Evolutionary conservation across 1,140 invertebrate genomes (phyloP).

Genomic region (Drosophila guanche): DNA sequence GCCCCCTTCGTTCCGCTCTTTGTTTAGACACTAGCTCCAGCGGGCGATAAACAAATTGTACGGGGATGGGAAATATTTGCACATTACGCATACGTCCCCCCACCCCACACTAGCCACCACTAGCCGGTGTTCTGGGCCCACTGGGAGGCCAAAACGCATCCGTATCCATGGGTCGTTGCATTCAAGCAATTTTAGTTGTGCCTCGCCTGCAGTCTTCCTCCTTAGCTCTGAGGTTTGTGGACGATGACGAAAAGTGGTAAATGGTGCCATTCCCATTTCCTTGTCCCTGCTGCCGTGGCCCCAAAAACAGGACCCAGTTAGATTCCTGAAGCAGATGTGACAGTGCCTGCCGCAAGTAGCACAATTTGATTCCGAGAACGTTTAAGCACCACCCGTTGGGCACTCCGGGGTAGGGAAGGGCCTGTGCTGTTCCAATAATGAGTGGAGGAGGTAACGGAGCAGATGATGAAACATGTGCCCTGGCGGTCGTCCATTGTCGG

Average conservation of each 20-base stretch:
- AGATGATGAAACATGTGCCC: conserved; percentile 5
- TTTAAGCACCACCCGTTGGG: conserved; percentile 40
- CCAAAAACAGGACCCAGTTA: neutral
- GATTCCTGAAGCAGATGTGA: conserved; percentile 13
- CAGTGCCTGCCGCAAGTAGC: conserved; percentile 59
- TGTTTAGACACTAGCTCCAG: conserved; percentile 49
- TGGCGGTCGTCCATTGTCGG: neutral
- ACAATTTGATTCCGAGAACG: conserved; percentile 75
- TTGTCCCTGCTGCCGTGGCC: neutral
- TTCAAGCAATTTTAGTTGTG: conserved; percentile 21
- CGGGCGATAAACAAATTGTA: conserved; percentile 44
- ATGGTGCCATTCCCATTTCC: no score
- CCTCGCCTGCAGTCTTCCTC: neutral
- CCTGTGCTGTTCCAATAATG: conserved; percentile 50
- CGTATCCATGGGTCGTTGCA: conserved; percentile 1
- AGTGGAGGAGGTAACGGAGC: conserved; percentile 8
- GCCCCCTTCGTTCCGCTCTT: conserved; percentile 14
- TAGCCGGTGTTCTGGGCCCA: neutral
- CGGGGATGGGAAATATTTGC: conserved; percentile 32
- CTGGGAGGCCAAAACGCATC: conserved; percentile 1
- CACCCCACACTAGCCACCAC: no score
- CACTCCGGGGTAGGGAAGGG: conserved; percentile 17
- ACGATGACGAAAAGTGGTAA: no score
- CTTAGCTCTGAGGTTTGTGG: neutral
- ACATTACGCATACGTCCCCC: conserved; percentile 47